A percentile compares a stretch with the other conserved stretches of the same genome.
Conservation (phyloP, 2,797 vertebrate species). For the Acestrorhynchus altus region DNA sequence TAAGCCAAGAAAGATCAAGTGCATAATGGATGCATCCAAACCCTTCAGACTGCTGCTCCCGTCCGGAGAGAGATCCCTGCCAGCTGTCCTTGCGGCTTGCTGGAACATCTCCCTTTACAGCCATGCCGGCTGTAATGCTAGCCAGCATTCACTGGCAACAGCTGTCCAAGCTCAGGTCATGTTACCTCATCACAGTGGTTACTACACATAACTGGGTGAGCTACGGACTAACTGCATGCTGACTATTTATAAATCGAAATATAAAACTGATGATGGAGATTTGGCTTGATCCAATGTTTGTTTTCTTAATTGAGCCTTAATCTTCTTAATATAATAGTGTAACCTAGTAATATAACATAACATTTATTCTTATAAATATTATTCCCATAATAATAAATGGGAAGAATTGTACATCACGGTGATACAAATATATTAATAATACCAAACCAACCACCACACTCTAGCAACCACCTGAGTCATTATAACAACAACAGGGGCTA, state of each 20-base stretch:
- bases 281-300: neutral
- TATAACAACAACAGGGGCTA: too few relatives aligned
- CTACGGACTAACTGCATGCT: conserved; percentile 23
- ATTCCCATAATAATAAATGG: too few relatives aligned
- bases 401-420: too few relatives aligned
- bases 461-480: too few relatives aligned
- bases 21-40: conserved; percentile 32
- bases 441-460: too few relatives aligned
- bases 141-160: conserved; percentile 45
- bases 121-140: conserved; percentile 43
- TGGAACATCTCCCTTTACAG: conserved; percentile 48
- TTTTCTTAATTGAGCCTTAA: too few relatives aligned
- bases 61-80: conserved; percentile 28
- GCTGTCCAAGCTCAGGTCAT: conserved; percentile 51
- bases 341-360: too few relatives aligned
- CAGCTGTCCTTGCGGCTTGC: conserved; percentile 47
- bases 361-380: too few relatives aligned
- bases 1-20: conserved; percentile 26
- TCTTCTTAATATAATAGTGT: too few relatives aligned
- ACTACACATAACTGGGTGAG: conserved; percentile 51
- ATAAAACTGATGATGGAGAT: neutral
- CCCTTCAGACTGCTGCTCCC: neutral
- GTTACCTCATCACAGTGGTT: conserved; percentile 51
- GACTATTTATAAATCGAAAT: conserved; percentile 59
- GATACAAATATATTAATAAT: too few relatives aligned